These are phyloP conservation scores for Beroe forskalii DNA, from an alignment of 37 sponge, comb jelly and placozoan genomes.

Conservation along the genomic window DNA sequence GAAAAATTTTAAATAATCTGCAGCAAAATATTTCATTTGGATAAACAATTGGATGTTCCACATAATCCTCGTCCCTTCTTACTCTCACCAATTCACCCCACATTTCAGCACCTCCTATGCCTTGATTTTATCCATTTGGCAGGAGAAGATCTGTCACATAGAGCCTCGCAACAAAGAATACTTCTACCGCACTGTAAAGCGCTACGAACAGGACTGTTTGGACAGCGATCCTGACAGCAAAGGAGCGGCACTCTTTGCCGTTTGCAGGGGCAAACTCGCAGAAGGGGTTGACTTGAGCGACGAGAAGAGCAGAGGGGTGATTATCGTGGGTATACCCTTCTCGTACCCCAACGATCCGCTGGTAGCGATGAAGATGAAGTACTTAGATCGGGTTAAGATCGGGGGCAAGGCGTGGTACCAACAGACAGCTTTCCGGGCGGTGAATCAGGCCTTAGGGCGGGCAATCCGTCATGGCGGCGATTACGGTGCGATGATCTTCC, in stretches of 20 bases:
- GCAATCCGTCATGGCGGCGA: constrained; percentile 90
- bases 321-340: constrained; percentile 23
- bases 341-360: constrained; percentile 29
- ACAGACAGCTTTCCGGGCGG: constrained; percentile 91
- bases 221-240: background rate
- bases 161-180: constrained; percentile 9
- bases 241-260: constrained; percentile 35
- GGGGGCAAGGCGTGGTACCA: constrained; percentile 87
- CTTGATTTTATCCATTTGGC: too few species aligned
- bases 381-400: background rate
- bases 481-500: constrained; percentile 89
- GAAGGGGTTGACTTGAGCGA: constrained; percentile 52
- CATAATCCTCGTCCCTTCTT: too few species aligned
- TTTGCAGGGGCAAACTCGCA: constrained; percentile 25
- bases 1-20: too few species aligned
- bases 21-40: too few species aligned
- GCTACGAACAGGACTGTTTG: background rate
- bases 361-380: constrained; percentile 41
- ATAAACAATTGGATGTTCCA: too few species aligned
- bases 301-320: constrained; percentile 14
- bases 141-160: background rate
- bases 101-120: too few species aligned
- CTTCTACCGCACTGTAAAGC: constrained; percentile 10
- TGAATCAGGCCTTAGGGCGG: constrained; percentile 95
- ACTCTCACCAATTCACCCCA: too few species aligned